phyloP scores from a whole-genome alignment of 2,113 vertebrate genomes.

The Rhegmatorhina hoffmannsi region DNA sequence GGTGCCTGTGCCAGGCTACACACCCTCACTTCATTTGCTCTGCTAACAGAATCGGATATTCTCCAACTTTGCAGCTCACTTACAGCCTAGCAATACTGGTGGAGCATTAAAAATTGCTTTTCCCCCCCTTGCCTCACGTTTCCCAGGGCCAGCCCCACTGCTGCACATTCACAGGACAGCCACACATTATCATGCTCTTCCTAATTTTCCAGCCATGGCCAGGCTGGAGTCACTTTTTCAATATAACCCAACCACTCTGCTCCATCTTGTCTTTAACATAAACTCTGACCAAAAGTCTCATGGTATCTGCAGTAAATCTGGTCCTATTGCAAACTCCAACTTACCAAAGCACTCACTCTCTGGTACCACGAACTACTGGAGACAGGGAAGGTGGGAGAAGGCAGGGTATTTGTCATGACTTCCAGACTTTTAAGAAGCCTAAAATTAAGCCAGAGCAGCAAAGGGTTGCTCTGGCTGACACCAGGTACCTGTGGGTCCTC shows the following conservation, averaged over 20 bases:
- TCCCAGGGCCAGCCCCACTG: background rate
- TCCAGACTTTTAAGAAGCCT: background rate
- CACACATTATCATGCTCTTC: background rate
- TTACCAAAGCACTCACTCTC: background rate
- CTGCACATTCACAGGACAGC: background rate
- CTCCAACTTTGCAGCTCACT: background rate
- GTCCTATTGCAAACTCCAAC: background rate
- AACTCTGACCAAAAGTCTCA: background rate
- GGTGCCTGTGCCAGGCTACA: background rate
- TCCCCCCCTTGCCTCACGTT: accelerated
- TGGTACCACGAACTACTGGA: background rate
- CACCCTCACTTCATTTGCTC: background rate
- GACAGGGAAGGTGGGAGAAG: background rate
- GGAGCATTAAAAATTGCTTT: background rate
- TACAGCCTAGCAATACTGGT: background rate
- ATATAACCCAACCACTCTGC: background rate
- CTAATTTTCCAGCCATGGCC: background rate
- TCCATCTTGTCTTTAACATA: background rate
- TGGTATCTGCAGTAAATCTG: background rate
- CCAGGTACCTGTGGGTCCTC: background rate
- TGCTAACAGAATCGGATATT: background rate
- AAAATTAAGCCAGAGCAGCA: background rate
- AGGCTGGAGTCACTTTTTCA: background rate
- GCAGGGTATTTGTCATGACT: background rate
- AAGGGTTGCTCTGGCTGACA: background rate